A percentile compares a stretch with the other conserved stretches of the same genome.
Evolutionary conservation across 2,113 vertebrate species (phyloP).

Genomic region (Bungarus multicinctus): DNA sequence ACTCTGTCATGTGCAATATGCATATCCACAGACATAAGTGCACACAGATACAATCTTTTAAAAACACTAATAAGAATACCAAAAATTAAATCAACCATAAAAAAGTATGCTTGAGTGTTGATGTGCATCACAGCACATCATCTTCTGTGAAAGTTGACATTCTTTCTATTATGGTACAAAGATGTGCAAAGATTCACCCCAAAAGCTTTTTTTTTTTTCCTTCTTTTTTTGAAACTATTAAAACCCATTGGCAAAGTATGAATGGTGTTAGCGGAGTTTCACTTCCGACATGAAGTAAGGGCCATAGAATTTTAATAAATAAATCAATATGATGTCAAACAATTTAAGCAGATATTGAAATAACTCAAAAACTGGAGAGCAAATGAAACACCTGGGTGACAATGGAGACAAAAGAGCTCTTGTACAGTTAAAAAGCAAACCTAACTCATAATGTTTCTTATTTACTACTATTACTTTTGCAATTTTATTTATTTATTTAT

Average conservation of each 20-base stretch:
- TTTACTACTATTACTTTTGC: neutral
- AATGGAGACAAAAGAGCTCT: neutral
- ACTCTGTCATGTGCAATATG: neutral
- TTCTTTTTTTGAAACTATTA: neutral
- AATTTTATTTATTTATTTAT: neutral
- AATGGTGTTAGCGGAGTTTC: neutral
- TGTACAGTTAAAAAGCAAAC: neutral
- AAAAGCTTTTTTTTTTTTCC: neutral
- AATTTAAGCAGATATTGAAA: neutral
- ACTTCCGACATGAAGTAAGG: neutral
- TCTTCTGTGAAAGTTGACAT: neutral
- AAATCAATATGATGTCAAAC: neutral
- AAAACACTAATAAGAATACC: neutral
- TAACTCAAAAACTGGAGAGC: neutral
- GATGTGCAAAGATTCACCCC: too few species aligned
- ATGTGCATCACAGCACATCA: neutral
- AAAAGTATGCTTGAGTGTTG: neutral
- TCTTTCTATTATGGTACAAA: neutral
- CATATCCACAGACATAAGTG: neutral
- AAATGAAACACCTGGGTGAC: neutral
- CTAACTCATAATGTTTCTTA: neutral
- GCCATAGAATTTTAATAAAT: neutral
- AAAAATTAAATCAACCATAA: neutral
- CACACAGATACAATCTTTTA: neutral
- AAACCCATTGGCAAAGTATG: neutral